Evolutionary conservation across 2,888 invertebrate species (phyloP).

Genomic region (Polietes domitor): DNA sequence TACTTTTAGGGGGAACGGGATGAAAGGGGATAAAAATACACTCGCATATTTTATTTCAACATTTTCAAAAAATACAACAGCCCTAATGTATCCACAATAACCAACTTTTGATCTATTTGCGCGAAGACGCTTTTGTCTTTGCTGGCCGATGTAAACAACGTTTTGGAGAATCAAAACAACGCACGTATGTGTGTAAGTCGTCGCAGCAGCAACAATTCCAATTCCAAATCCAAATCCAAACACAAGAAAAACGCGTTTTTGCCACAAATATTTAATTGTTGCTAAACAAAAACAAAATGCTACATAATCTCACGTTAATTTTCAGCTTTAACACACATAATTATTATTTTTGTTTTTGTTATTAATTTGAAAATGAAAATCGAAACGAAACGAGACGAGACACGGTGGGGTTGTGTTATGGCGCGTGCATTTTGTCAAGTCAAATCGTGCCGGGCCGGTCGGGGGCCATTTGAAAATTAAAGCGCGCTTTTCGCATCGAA

Average conservation of each 20-base stretch:
- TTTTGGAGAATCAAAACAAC: neutral
- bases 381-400: neutral
- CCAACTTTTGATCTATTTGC: no score
- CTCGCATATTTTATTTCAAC: no score
- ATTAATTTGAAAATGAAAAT: neutral
- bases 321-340: conserved; percentile 36
- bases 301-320: conserved; percentile 59
- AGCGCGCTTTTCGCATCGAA: conserved; percentile 6
- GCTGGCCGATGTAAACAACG: conserved; percentile 54
- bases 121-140: no score
- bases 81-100: no score
- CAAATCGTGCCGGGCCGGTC: neutral
- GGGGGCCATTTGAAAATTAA: neutral
- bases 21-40: no score
- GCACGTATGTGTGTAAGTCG: no score
- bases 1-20: no score
- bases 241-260: conserved; percentile 59
- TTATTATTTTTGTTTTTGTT: conserved; percentile 8
- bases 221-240: conserved; percentile 61
- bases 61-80: no score
- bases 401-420: neutral
- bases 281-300: conserved; percentile 8
- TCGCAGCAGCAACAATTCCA: conserved; percentile 20
- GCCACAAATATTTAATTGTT: neutral
- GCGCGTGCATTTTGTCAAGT: conserved; percentile 12